Evolutionary conservation across 2,888 invertebrate species (phyloP), one percentile per base, ranked within the genome.

Genomic region (Leptinotarsa juncta): DNA sequence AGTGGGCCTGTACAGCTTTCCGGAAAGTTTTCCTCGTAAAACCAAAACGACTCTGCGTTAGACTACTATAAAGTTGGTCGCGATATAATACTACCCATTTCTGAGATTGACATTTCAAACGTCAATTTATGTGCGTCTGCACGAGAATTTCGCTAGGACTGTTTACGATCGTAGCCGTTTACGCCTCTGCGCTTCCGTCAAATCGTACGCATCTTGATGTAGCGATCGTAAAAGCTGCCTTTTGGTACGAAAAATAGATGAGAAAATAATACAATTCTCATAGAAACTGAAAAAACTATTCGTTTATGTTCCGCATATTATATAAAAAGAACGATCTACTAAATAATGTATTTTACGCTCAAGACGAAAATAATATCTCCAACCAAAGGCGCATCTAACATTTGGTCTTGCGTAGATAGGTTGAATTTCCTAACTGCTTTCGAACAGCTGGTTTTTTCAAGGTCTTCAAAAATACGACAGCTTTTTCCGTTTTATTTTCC

Each of bases 61-160:
- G 78, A 81, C 81, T 76, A 81, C 82, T 80, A 83, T 83, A 82
- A 84, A 83, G 79, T 83, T 80, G 81, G 81, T 80, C 77, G 75
- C 78, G 71, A 81, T 81, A 60, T 81, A 80, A 81, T 80, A 80
- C 78, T 77, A 80, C 81, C 83, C 80, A 82, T 84, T 83, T 81
- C 84, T 82, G 83, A 84, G 85, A 85, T 85, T 84, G 84, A 83
- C 84, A 82, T 84, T 84, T 83, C 83, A 84, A 83, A 82, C 83
- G 80, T 82, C 84, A 82, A 83, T 85, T 83, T 83, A 84, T 73
- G 60, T 65, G 49, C 72, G 67, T 70, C 79, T 73, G 75, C 75
- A 78, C 75, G 77, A 77, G 77, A 81, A 78, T 72, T 81, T 80
- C 80, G 68, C 75, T 79, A 79, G 77, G 49, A 77, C 66, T 77